These are phyloP conservation scores for Drosophila aldrichi DNA, from an alignment of 2,888 invertebrate species.

Conservation along the genomic window DNA sequence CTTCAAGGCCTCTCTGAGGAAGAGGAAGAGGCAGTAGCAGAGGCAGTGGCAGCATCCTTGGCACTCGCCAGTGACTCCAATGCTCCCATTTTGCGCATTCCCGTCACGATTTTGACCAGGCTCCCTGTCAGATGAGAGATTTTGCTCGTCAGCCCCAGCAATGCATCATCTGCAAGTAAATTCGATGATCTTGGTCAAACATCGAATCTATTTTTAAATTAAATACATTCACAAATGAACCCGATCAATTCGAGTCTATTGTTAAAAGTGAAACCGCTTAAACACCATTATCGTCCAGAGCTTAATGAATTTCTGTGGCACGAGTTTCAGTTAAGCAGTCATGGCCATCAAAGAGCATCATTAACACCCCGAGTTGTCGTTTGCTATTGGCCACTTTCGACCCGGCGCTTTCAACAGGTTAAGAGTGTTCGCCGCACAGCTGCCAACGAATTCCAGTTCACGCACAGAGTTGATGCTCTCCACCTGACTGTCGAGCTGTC, in stretches of 20 bases:
- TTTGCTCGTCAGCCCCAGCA: constrained; percentile 39
- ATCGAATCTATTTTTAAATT: constrained; percentile 44
- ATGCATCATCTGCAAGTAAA: constrained; percentile 52
- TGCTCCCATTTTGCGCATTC: constrained; percentile 67
- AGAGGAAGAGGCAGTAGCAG: neutral
- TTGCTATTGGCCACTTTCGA: constrained; percentile 50
- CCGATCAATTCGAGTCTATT: constrained; percentile 24
- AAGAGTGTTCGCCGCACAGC: constrained; percentile 22
- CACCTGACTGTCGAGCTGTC: constrained; percentile 41
- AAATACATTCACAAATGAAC: no score
- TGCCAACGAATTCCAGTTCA: constrained; percentile 49
- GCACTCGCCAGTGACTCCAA: constrained; percentile 22
- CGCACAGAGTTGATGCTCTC: constrained; percentile 52
- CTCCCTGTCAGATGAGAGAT: constrained; percentile 39
- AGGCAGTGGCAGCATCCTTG: constrained; percentile 38
- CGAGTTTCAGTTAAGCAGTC: constrained; percentile 23
- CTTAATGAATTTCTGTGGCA: constrained; percentile 38
- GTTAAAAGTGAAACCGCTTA: constrained; percentile 70
- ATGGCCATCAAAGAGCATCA: constrained; percentile 31
- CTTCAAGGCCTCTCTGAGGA: constrained; percentile 55
- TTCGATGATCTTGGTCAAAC: constrained; percentile 30
- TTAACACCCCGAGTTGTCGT: constrained; percentile 66
- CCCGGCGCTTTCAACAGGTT: constrained; percentile 50
- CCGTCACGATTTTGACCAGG: constrained; percentile 84
- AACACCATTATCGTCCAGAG: constrained; percentile 43